Evolutionary conservation across 2,888 invertebrate species (phyloP), one percentile per base, ranked within the genome.

Genomic region (Thymelicus acteon): DNA sequence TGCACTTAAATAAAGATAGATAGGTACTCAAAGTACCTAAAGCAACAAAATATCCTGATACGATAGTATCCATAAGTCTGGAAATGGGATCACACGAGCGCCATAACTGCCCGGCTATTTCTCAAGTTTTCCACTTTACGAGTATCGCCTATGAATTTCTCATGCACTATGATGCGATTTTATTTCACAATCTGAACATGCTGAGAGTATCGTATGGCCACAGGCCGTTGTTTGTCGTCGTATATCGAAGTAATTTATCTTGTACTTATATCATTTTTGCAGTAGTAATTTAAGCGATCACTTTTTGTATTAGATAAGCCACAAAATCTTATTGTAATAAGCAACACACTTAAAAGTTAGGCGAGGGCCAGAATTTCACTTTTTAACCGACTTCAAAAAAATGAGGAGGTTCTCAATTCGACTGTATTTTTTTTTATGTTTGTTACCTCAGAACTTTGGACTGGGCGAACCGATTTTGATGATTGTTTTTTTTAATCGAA

Each of bases 101-200:
- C 60, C 37, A 13, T 71, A 60, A 65, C 40, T 54, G 54, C 47
- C n/a, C 31, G 12, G 65, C 65, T 19, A 57, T 71, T 65, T 65
- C 71, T 71, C 71, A 66, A 65, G 65, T 58, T 66, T 71, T 71
- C 54, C 71, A 61, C 66, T 71, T 71, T 71, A 71, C 47, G 65
- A 37, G 71, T 65, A 54, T 39, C 47, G 60, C 66, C 60, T 66
- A 61, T 66, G 61, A 71, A 65, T 58, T 58, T 37, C 60, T 49
- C 58, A 48, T 64, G 49, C 58, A 64, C 48, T 63, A 60, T 60
- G 49, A 69, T 58, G 48, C 39, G 48, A 48, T 60, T 67, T 66
- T 47, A 58, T 58, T 66, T 66, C 58, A 57, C 57, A 66, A 60
- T 47, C 47, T 48, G 19, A 57, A 37, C 57, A 57, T 37, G 37